Evolutionary conservation across 2,113 vertebrate genomes (phyloP), one percentile per base, ranked within the genome.

Genomic region (Chaenocephalus aceratus): DNA sequence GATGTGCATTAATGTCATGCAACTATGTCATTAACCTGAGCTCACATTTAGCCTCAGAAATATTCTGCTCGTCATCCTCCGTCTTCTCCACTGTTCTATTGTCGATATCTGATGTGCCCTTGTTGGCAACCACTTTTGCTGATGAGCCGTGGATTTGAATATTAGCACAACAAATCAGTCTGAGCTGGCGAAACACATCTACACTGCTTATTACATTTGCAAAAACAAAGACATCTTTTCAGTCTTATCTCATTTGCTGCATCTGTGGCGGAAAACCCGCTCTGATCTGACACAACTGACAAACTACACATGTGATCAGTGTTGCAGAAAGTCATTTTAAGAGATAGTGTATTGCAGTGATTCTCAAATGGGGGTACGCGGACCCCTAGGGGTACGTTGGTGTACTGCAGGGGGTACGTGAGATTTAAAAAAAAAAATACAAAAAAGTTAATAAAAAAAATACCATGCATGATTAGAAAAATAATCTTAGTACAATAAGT

Each of bases 151-250:
- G 23, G 21, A 18, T 57, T 18, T 63, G 53, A 61, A 52, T 45
- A 67, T 23, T 12, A 62, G 30, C 10, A 36, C 41, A 46, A 30
- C n/a, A 23, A 65, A 78, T 52, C 59, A 36, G 48, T 76, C 62
- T 6, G 21, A 3, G 49, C 65, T 26, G 65, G 60, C 67, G 60
- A 72, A 82, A 52, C 5, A n/a, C 12, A 69, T 15, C 58, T 18
- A 46, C 59, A 11, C 44, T 51, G 71, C 73, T 87, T 69, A 85
- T 86, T 83, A 34, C 30, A 73, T 63, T 44, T 30, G 48, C 51
- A 3, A 14, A 72, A 51, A 80, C 21, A 85, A 85, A 83, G 16
- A 10, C 18, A 2, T 14, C 23, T 60, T 77, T n/a, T 18, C 62
- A 41, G 41, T 10, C 10, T 56, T 67, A 56, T 82, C 72, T 84